A percentile compares a stretch with the other conserved stretches of the same genome.
Conservation (phyloP, 2,888 invertebrate genomes). For the Tineola bisselliella region DNA sequence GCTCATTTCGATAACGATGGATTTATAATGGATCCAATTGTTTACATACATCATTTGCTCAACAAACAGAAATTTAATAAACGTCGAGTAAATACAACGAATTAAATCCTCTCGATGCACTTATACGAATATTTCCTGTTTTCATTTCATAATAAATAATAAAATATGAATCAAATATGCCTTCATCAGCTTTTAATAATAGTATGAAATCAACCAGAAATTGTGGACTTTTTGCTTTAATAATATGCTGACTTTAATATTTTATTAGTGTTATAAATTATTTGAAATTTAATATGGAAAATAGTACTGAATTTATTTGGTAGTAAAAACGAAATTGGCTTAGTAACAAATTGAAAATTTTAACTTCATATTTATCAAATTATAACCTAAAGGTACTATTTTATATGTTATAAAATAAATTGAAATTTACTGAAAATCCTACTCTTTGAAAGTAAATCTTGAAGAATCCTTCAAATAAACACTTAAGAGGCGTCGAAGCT, state of each 20-base stretch:
- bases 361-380: no score
- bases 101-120: constrained; percentile 1
- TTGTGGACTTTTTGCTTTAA: not conserved
- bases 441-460: constrained; percentile 5
- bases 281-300: not conserved
- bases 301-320: no score
- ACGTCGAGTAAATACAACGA: not conserved
- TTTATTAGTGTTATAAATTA: not conserved
- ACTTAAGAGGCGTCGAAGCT: constrained; percentile 39
- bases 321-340: no score
- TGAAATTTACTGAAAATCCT: not conserved
- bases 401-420: not conserved
- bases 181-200: constrained; percentile 6
- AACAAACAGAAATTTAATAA: constrained; percentile 8
- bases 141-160: constrained; percentile 4
- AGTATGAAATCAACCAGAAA: not conserved
- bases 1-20: constrained; percentile 2
- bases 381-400: no score
- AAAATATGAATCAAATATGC: not conserved
- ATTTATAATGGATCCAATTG: not conserved
- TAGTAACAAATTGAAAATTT: no score
- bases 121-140: constrained; percentile 3
- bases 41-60: constrained; percentile 1
- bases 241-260: not conserved
- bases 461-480: constrained; percentile 35